Evolutionary conservation across 2,797 vertebrate genomes (phyloP).

Genomic region (Australoheros facetus): DNA sequence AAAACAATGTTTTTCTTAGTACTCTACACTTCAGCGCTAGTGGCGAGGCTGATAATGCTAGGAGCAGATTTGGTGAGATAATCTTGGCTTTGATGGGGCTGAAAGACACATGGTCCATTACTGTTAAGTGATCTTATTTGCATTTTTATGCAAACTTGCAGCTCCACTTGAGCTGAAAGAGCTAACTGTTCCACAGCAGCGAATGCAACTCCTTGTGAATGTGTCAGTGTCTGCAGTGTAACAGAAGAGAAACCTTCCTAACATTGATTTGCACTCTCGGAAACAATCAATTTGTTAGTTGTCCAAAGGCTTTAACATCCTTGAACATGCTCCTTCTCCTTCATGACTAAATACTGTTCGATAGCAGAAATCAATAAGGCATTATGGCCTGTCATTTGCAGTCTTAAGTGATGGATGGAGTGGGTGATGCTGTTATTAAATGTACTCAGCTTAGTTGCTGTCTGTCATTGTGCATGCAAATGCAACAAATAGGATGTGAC

Average conservation of each 20-base stretch:
- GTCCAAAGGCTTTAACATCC: slow-evolving; percentile 49
- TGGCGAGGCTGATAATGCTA: slow-evolving; percentile 44
- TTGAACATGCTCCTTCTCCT: slow-evolving; percentile 38
- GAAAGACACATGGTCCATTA: slow-evolving; percentile 70
- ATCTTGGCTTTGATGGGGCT: slow-evolving; percentile 65
- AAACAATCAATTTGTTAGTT: slow-evolving; percentile 44
- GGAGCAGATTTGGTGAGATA: slow-evolving; percentile 66
- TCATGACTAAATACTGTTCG: slow-evolving; percentile 35
- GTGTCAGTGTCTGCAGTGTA: not conserved
- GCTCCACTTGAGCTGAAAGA: slow-evolving; percentile 23
- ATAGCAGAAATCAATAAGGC: slow-evolving; percentile 49
- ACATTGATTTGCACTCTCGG: slow-evolving; percentile 46
- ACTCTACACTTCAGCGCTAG: slow-evolving; percentile 26
- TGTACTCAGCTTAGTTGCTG: not conserved
- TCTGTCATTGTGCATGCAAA: not conserved
- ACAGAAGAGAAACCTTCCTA: slow-evolving; percentile 40
- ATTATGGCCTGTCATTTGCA: slow-evolving; percentile 41
- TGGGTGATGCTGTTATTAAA: not conserved
- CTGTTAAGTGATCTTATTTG: slow-evolving; percentile 68
- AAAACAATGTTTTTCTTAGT: slow-evolving; percentile 70
- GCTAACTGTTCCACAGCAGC: slow-evolving; percentile 6
- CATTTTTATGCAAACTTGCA: slow-evolving; percentile 60
- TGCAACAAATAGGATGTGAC: not conserved
- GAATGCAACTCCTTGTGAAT: not conserved
- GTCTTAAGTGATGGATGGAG: slow-evolving; percentile 15